phyloP scores from a whole-genome alignment of 2,888 invertebrate species.

The Pyrrhosoma nymphula region DNA sequence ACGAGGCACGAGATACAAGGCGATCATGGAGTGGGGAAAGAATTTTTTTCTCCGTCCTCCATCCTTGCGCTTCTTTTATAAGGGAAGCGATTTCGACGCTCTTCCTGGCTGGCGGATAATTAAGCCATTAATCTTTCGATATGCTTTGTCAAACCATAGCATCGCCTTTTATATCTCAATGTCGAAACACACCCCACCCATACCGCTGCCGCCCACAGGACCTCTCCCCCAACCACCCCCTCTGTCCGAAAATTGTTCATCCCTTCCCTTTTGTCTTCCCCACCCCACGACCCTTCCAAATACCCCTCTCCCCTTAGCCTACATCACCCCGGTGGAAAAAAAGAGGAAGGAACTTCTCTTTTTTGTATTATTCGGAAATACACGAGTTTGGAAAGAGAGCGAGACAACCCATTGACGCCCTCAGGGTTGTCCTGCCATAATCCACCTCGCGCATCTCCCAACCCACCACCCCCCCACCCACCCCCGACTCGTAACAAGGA shows the following conservation, averaged over 20 bases:
- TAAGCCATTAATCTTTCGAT: conserved; percentile 66
- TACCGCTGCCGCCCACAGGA: background rate
- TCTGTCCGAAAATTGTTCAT: background rate
- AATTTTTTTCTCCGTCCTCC: background rate
- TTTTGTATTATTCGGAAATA: background rate
- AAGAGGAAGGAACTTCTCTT: background rate
- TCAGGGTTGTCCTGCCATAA: background rate
- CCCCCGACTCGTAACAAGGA: background rate
- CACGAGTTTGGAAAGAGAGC: background rate
- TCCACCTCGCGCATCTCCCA: background rate
- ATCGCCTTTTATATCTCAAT: conserved; percentile 55
- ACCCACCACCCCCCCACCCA: background rate
- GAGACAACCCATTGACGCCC: background rate
- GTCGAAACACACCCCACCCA: background rate
- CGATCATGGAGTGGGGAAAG: background rate
- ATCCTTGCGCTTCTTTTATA: background rate
- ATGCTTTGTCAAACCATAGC: conserved; percentile 61
- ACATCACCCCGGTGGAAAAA: background rate
- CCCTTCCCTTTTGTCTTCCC: background rate
- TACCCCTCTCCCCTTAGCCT: background rate
- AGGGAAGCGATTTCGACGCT: background rate
- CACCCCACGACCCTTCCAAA: too few species aligned
- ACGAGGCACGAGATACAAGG: background rate
- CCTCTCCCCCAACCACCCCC: background rate
- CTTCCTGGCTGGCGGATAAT: conserved; percentile 38